phyloP scores from a whole-genome alignment of 2,888 invertebrate species.

The Linyphia triangularis region DNA sequence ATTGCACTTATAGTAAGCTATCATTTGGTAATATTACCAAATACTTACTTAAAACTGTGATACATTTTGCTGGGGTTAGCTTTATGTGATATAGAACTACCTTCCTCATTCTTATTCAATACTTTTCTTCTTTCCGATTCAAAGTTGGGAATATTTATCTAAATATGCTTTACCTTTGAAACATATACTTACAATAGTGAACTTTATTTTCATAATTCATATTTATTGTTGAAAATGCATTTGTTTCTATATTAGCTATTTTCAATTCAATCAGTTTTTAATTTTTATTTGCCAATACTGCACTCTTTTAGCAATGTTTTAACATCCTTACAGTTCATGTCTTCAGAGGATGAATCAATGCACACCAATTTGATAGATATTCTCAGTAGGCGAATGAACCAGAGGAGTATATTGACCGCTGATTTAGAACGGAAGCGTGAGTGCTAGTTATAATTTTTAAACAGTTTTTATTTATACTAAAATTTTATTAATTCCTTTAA shows the following conservation, averaged over 20 bases:
- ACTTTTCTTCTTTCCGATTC: too few species aligned
- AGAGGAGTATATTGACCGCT: slow-evolving; percentile 84
- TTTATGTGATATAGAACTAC: too few species aligned
- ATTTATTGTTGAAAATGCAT: background rate
- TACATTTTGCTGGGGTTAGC: too few species aligned
- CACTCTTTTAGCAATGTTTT: background rate
- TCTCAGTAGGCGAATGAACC: slow-evolving; percentile 85
- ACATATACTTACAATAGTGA: too few species aligned
- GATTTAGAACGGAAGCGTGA: slow-evolving; percentile 80
- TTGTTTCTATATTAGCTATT: background rate
- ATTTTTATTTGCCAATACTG: background rate
- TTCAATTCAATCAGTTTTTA: background rate
- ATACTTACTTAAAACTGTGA: too few species aligned
- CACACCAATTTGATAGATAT: slow-evolving; percentile 83
- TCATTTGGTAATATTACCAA: too few species aligned
- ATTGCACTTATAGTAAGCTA: too few species aligned
- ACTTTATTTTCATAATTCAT: too few species aligned
- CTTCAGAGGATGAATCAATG: slow-evolving; percentile 73
- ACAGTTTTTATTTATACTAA: background rate
- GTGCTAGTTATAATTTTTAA: background rate
- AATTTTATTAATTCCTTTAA: background rate
- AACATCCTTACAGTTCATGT: background rate
- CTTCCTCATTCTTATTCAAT: too few species aligned
- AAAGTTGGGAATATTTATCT: too few species aligned
- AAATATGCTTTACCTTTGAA: too few species aligned